Conservation (phyloP, 2,797 vertebrate species). For the Forpus xanthops region DNA sequence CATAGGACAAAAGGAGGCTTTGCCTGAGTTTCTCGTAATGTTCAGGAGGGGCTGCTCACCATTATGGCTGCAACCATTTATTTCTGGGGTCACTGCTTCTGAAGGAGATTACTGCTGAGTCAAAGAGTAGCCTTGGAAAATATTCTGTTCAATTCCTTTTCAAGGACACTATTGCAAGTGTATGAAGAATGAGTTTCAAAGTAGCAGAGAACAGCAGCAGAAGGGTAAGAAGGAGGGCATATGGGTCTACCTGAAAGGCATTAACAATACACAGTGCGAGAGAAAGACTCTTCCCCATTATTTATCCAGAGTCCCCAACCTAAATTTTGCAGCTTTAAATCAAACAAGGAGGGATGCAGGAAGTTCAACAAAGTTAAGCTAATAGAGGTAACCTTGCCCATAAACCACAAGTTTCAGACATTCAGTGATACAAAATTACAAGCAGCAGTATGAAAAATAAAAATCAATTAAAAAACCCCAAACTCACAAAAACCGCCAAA, state of each 20-base stretch:
- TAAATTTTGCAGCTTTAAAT: not conserved
- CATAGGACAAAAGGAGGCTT: not conserved
- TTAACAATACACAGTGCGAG: not conserved
- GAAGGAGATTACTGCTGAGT: not conserved
- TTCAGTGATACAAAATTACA: not conserved
- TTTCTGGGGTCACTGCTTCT: not conserved
- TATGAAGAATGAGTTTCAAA: not conserved
- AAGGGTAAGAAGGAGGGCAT: not conserved
- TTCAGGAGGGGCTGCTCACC: not conserved
- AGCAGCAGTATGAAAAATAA: not conserved
- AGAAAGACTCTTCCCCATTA: not conserved
- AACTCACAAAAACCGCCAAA: not conserved
- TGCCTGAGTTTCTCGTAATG: not conserved
- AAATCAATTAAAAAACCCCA: not conserved
- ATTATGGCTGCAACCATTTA: not conserved
- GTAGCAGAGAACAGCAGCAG: not conserved
- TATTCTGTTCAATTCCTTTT: not conserved
- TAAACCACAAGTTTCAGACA: not conserved
- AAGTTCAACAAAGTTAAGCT: not conserved
- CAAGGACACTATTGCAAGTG: not conserved
- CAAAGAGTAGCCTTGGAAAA: slow-evolving; percentile 4
- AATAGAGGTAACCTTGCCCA: not conserved
- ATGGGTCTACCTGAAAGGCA: not conserved
- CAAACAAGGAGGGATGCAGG: not conserved
- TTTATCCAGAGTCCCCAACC: not conserved